Evolutionary conservation across 1,140 invertebrate species (phyloP), one percentile per base, ranked within the genome.

Genomic region (Sinella curviseta): DNA sequence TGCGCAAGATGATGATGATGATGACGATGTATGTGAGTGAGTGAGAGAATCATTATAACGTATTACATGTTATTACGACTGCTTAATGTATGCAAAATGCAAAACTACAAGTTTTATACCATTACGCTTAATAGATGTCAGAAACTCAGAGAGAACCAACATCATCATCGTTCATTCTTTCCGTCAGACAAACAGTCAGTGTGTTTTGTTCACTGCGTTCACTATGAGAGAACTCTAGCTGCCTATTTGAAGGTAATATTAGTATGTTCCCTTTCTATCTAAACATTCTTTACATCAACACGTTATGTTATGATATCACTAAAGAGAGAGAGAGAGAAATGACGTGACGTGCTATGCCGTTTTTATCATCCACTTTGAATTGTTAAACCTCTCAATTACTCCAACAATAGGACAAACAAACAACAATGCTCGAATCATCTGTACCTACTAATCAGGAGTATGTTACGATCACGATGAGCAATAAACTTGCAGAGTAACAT

Each of bases 31-130:
- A n/a, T n/a, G n/a, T n/a, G n/a, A n/a, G n/a, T n/a, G n/a, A n/a
- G 39, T 48, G 39, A 48, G 39, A 48, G 39, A 48, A 48, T 8
- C 39, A 48, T 20, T 48, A 20, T 12, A 48, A 20, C 20, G 39
- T 20, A 48, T 48, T 48, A 48, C 39, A 48, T 48, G 39, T 48
- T 48, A 48, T 48, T 48, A 48, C 39, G 8, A 65, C 16, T 65
- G 24, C 57, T n/a, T 65, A 48, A 65, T 65, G 57, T 26, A 65
- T 65, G 57, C 57, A 65, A 65, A 16, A 65, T 65, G 57, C 57
- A 65, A 65, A 16, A 65, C 24, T n/a, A 65, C 26, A 65, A 17
- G 16, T 16, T 48, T 48, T 12, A 48, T 48, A 20, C 39, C 8
- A n/a, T 4, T 16, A 4, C 26, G 14, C 8, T n/a, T 65, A 65